phyloP scores from a whole-genome alignment of 2,113 vertebrate species.

The Entelurus aequoreus region DNA sequence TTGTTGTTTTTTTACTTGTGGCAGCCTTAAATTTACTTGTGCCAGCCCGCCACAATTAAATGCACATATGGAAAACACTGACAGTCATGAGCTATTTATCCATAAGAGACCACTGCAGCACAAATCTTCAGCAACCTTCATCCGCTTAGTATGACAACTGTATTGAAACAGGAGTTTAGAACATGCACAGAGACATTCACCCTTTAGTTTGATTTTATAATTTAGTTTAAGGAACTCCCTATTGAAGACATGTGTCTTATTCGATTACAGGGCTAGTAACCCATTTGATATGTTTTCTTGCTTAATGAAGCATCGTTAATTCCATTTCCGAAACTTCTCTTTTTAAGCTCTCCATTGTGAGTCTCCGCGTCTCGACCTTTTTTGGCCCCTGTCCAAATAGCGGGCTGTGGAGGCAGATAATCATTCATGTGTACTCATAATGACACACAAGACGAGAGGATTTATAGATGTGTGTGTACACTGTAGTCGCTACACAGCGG shows the following conservation, averaged over 20 bases:
- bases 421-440: slow-evolving; percentile 45
- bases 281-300: background rate
- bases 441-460: slow-evolving; percentile 33
- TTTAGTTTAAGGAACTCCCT: no score
- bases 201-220: no score
- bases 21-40: no score
- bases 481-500: background rate
- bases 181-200: no score
- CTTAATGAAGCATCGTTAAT: background rate
- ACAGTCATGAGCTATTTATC: no score
- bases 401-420: slow-evolving; percentile 24
- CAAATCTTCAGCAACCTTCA: no score
- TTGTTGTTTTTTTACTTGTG: no score
- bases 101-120: no score
- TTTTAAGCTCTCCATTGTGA: background rate
- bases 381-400: slow-evolving; percentile 15
- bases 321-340: background rate
- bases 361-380: slow-evolving; percentile 14
- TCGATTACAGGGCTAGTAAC: background rate
- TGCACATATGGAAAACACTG: no score
- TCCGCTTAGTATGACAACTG: no score
- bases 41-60: no score
- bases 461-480: background rate
- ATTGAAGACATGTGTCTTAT: background rate
- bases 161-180: no score